Percentiles rank a stretch among this genome's conserved stretches.
These are phyloP conservation scores for Perizoma affinitatum DNA, from an alignment of 2,888 invertebrate species.

Conservation along the genomic window DNA sequence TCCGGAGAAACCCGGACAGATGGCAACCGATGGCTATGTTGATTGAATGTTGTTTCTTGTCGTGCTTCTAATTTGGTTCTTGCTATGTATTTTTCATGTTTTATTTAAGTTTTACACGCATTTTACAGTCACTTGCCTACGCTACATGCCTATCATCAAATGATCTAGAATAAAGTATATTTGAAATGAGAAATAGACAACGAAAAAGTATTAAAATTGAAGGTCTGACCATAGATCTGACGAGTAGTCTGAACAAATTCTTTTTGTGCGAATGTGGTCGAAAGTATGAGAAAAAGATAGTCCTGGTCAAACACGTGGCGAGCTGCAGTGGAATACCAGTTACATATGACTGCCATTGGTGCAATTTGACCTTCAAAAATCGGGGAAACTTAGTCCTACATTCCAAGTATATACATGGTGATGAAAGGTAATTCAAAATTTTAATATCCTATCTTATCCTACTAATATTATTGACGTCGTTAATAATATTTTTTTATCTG, in stretches of 20 bases:
- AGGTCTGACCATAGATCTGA: slow-evolving; percentile 25
- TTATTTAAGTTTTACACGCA: not conserved
- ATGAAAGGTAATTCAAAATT: slow-evolving; percentile 31
- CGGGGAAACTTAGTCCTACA: slow-evolving; percentile 47
- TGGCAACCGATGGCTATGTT: no score
- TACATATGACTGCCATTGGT: slow-evolving; percentile 42
- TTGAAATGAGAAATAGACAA: slow-evolving; percentile 23
- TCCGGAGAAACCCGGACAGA: no score
- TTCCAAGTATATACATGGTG: slow-evolving; percentile 42
- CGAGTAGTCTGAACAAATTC: slow-evolving; percentile 39
- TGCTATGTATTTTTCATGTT: not conserved
- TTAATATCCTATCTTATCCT: no score
- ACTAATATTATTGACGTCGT: no score
- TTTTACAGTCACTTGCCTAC: not conserved
- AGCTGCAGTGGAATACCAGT: slow-evolving; percentile 12
- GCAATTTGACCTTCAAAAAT: slow-evolving; percentile 46
- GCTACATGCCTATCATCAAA: not conserved
- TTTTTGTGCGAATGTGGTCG: slow-evolving; percentile 33
- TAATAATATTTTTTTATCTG: no score
- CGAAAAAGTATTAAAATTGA: slow-evolving; percentile 20
- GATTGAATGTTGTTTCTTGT: not conserved
- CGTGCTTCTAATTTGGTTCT: not conserved
- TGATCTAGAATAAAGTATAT: not conserved
- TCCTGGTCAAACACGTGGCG: slow-evolving; percentile 21
- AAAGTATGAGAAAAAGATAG: slow-evolving; percentile 23